A percentile compares a stretch with the other conserved stretches of the same genome.
Conservation (phyloP, 37 sponge, comb jelly and placozoan species). For the Dysidea cf. avara region DNA sequence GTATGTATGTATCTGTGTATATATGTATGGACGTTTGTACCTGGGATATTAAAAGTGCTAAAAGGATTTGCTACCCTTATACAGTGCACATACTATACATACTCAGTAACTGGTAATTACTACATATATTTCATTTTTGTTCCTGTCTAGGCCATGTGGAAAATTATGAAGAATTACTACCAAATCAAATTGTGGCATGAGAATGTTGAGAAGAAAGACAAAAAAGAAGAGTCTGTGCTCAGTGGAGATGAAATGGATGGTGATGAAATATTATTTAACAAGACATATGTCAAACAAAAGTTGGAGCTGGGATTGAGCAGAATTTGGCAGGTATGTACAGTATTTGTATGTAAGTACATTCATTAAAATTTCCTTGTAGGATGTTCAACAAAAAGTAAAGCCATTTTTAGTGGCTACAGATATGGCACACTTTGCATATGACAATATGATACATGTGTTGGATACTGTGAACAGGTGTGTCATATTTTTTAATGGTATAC, state of each 20-base stretch:
- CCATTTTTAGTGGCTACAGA: slow-evolving; percentile 72
- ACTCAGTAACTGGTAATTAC: too few species aligned
- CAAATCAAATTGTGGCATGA: slow-evolving; percentile 62
- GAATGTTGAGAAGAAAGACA: too few species aligned
- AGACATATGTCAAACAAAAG: slow-evolving; percentile 60
- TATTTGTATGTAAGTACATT: too few species aligned
- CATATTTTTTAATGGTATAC: not conserved
- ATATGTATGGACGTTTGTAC: too few species aligned
- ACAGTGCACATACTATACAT: too few species aligned
- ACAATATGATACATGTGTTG: slow-evolving; percentile 82
- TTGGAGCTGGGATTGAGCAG: slow-evolving; percentile 53
- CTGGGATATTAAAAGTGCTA: too few species aligned
- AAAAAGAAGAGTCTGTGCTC: too few species aligned
- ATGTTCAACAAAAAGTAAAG: slow-evolving; percentile 80
- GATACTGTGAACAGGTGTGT: slow-evolving; percentile 69
- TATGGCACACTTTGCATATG: slow-evolving; percentile 82
- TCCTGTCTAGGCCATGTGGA: slow-evolving; percentile 63
- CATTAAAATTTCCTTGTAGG: too few species aligned
- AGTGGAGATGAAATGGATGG: not conserved
- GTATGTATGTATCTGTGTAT: too few species aligned
- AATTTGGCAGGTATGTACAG: slow-evolving; percentile 70
- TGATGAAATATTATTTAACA: slow-evolving; percentile 40
- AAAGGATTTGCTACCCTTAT: too few species aligned
- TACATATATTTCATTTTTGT: not conserved
- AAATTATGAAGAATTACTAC: slow-evolving; percentile 69